Evolutionary conservation across 2,888 invertebrate species (phyloP).

Genomic region (Nomada fabriciana): DNA sequence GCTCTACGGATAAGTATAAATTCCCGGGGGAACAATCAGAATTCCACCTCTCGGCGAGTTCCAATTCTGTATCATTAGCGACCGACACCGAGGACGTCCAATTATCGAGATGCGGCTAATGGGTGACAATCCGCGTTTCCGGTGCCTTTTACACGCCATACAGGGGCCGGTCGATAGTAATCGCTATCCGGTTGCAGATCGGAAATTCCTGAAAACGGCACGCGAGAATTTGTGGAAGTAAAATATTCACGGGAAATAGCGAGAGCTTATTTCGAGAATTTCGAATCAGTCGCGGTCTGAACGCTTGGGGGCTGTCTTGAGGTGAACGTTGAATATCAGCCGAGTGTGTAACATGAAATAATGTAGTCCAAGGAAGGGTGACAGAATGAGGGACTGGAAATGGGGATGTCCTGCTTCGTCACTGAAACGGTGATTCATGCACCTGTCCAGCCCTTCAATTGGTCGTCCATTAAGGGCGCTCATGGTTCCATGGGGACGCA

Average conservation of each 20-base stretch:
- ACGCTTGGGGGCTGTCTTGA: too few relatives aligned
- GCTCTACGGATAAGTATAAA: conserved; percentile 41
- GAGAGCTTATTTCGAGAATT: too few relatives aligned
- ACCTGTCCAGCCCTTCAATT: conserved; percentile 20
- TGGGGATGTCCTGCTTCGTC: conserved; percentile 18
- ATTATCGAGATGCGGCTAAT: conserved; percentile 41
- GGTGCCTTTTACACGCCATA: conserved; percentile 21
- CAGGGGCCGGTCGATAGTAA: conserved; percentile 3
- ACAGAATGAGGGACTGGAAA: conserved; percentile 8
- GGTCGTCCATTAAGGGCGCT: conserved; percentile 5
- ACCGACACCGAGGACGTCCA: conserved; percentile 32
- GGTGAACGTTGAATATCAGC: background rate
- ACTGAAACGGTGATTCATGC: conserved; percentile 43
- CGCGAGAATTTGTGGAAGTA: background rate
- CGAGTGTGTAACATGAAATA: background rate
- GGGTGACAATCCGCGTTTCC: conserved; percentile 40
- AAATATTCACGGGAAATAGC: background rate
- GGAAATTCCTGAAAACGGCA: background rate
- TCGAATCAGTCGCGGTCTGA: too few relatives aligned
- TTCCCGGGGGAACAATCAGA: conserved; percentile 64
- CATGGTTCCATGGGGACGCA: background rate
- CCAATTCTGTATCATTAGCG: conserved; percentile 55
- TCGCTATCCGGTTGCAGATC: background rate
- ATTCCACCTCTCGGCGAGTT: conserved; percentile 37
- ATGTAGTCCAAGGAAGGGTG: background rate